Evolutionary conservation across 2,888 invertebrate species (phyloP), one percentile per base, ranked within the genome.

Genomic region (Drosophila setosimentum): DNA sequence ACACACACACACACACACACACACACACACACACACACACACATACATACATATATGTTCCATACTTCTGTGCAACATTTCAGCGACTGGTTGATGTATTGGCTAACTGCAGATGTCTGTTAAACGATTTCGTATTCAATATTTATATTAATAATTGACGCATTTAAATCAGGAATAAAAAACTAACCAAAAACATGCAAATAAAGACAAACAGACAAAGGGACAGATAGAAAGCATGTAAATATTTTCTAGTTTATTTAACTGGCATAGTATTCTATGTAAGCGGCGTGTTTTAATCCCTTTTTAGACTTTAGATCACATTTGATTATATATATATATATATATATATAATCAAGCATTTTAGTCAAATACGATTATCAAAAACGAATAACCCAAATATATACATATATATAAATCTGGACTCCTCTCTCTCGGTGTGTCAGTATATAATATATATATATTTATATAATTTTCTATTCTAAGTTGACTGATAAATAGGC

Each of bases 401-500:
- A 45, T 42, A 42, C 21, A 42, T 42, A 21, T n/a, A 40, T 0
- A 40, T 16, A 16, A 45, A 42, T 21, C 21, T 45, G 45, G 8
- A 8, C 45, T 64, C 29, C 53, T 18, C 24, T 54, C 35, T 55
- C 7, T 54, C 45, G 21, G 24, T 33, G 24, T 33, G 49, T 50
- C 40, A 45, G 29, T 67, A 66, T 18, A 54, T n/a, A 57, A 33
- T 33, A 33, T 33, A 32, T 32, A 57, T 30, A 61, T 10, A 60
- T 27, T 50, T 48, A 42, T 30, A 54, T 62, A 27, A 37, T 32
- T 50, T 35, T 30, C 48, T 65, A 71, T 65, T 69, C 67, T 78
- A 80, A 78, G 80, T 71, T 88, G 85, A 83, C 85, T 83, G 82
- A 83, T 85, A 80, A 79, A 76, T 74, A 82, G 74, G 78, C 68